Evolutionary conservation across 2,797 vertebrate species (phyloP).

Genomic region (Neomorphus geoffroyi): DNA sequence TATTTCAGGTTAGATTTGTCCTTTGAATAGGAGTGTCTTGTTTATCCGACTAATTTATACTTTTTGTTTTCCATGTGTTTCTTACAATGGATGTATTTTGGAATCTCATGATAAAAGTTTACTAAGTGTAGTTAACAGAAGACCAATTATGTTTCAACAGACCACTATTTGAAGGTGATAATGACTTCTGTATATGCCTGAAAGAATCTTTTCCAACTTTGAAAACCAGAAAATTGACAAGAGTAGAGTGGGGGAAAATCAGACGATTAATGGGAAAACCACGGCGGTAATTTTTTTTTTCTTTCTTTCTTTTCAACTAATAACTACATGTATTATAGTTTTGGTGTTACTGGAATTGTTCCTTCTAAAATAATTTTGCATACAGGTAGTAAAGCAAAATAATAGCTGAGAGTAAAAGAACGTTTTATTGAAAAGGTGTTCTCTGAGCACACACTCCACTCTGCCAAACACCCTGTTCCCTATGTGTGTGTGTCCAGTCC

Average conservation of each 20-base stretch:
- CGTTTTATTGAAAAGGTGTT: neutral
- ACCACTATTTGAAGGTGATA: conserved; percentile 98
- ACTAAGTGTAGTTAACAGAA: conserved; percentile 1
- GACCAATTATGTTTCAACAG: conserved; percentile 77
- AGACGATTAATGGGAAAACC: conserved; percentile 98
- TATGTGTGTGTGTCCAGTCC: neutral
- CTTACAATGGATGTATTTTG: neutral
- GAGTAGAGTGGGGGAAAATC: conserved; percentile 98
- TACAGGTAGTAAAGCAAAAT: neutral
- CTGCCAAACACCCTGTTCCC: fast-evolving
- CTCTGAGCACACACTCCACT: neutral
- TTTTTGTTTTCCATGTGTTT: neutral
- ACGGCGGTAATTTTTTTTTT: conserved; percentile 85
- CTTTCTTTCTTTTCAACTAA: neutral
- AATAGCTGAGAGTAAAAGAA: neutral
- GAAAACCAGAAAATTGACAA: conserved; percentile 95
- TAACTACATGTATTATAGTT: neutral
- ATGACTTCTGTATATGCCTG: conserved; percentile 98
- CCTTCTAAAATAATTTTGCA: neutral
- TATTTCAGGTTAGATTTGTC: neutral
- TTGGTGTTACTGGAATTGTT: neutral
- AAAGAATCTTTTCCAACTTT: conserved; percentile 98
- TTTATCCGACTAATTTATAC: neutral
- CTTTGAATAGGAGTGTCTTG: neutral
- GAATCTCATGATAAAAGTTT: neutral